Base-by-base conservation (phyloP, 2,797 vertebrate genomes). In the Hapalemur alaotrensis region DNA sequence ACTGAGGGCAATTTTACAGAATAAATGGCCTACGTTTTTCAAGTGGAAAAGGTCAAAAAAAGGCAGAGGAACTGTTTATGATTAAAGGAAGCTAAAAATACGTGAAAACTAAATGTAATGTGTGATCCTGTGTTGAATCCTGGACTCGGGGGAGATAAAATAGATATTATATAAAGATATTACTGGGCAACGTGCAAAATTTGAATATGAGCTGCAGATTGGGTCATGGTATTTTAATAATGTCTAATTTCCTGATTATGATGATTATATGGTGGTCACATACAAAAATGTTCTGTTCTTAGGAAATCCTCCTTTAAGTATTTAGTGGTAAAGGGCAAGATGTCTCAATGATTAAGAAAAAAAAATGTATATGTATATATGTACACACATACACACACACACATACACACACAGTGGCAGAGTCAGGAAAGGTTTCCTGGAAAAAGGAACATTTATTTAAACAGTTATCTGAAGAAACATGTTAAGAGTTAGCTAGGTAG, bases 21-120 rank as follows among this genome's bases (percentile, higher is more conserved):
- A 72, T 46, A 61, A 83, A 2, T 15, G 30, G 46, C 15, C 76
- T 82, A 13, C 46, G 15, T 61, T 93, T 95, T 73, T 95, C 41
- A 82, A 91, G n/a, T 48, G 5, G 65, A 38, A 94, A 59, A 90
- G 35, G 50, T 90, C 65, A 95, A 95, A 96, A 80, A 52, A 72
- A 82, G 50, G 54, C 65, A 46, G 10, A 76, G 43, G 35, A 89
- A 76, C 7, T 38, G 41, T 87, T 76, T 54, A 61, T 38, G 4
- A 84, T 54, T 41, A 52, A 92, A 76, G n/a, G 12, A 69, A 22
- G 50, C 30, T 79, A 54, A 82, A 63, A 86, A 54, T 43, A 61
- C n/a, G 17, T n/a, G 63, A 57, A 23, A 57, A 20, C 7, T 73
- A 50, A 83, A 20, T 35, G n/a, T 61, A 63, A 75, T 67, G 7